phyloP scores from a whole-genome alignment of 2,113 vertebrate genomes.

The Dolichallabes microphthalmus region DNA sequence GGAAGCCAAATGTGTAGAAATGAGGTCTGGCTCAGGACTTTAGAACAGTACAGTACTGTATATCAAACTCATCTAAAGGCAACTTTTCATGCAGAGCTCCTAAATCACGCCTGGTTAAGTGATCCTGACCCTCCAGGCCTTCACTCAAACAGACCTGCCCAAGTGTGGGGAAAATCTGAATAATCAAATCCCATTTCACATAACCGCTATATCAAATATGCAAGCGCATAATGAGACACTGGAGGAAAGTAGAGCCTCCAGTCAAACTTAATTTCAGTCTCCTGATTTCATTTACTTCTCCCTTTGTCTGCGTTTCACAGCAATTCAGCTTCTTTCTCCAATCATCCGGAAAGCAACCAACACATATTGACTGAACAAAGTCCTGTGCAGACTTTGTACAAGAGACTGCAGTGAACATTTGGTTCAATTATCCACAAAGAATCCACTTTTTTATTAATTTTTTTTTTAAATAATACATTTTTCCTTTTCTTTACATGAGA shows the following conservation, averaged over 20 bases:
- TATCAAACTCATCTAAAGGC: not conserved
- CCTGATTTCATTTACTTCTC: constrained; percentile 14
- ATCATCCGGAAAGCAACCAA: constrained; percentile 3
- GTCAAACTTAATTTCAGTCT: constrained; percentile 29
- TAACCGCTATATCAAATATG: constrained; percentile 43
- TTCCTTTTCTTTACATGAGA: not conserved
- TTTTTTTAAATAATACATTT: not conserved
- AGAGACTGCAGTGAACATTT: not conserved
- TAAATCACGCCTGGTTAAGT: not conserved
- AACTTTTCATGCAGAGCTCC: constrained; percentile 2
- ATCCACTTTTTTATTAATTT: not conserved
- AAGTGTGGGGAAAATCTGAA: constrained; percentile 41
- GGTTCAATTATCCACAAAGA: constrained; percentile 11
- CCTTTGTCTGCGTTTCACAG: constrained; percentile 23
- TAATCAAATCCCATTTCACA: constrained; percentile 50
- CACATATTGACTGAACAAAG: constrained; percentile 13
- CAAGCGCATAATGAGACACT: constrained; percentile 24
- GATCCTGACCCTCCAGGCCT: constrained; percentile 7
- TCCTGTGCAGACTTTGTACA: not conserved
- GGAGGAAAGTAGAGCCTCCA: constrained; percentile 40
- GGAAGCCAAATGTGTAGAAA: no score
- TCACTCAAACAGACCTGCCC: constrained; percentile 24
- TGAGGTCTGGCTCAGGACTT: no score
- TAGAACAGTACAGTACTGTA: no score
- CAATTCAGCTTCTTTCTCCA: constrained; percentile 9